phyloP scores from a whole-genome alignment of 2,888 invertebrate genomes.

The Cheilosia impressa region DNA sequence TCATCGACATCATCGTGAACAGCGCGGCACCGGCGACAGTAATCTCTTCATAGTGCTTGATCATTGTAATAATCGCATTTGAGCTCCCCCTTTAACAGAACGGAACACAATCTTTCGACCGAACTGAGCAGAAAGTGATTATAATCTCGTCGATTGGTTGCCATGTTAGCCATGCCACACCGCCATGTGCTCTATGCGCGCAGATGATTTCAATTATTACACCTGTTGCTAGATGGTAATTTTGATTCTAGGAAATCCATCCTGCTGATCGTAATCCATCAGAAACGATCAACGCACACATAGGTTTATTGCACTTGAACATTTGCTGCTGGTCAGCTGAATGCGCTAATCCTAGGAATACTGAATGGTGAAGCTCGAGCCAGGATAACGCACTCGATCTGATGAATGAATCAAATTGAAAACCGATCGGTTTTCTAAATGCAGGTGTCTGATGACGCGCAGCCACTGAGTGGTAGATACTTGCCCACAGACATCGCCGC shows the following conservation, averaged over 20 bases:
- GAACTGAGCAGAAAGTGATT: conserved; percentile 71
- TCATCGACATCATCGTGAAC: conserved; percentile 53
- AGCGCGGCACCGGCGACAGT: conserved; percentile 57
- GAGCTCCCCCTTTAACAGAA: conserved; percentile 45
- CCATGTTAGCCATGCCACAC: neutral
- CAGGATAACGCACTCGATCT: conserved; percentile 35
- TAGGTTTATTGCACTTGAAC: conserved; percentile 13
- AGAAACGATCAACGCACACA: conserved; percentile 24
- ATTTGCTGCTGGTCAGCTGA: conserved; percentile 61
- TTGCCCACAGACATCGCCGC: neutral
- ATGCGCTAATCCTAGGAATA: conserved; percentile 61
- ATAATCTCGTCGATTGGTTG: conserved; percentile 57
- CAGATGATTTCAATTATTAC: conserved; percentile 82
- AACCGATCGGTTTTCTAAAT: conserved; percentile 44
- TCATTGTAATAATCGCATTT: conserved; percentile 71
- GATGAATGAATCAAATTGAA: conserved; percentile 46
- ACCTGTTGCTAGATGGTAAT: conserved; percentile 79
- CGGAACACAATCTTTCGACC: conserved; percentile 59
- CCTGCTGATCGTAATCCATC: conserved; percentile 44
- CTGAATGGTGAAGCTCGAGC: neutral
- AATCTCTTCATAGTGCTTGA: conserved; percentile 75
- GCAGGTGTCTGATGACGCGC: conserved; percentile 63
- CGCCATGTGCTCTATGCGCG: conserved; percentile 77
- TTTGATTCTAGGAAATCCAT: conserved; percentile 55
- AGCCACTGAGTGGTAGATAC: conserved; percentile 20